Percentiles rank a stretch among this genome's conserved stretches.
These are phyloP conservation scores for Athripsodes cinereus DNA, from an alignment of 2,888 invertebrate genomes.

Conservation along the genomic window DNA sequence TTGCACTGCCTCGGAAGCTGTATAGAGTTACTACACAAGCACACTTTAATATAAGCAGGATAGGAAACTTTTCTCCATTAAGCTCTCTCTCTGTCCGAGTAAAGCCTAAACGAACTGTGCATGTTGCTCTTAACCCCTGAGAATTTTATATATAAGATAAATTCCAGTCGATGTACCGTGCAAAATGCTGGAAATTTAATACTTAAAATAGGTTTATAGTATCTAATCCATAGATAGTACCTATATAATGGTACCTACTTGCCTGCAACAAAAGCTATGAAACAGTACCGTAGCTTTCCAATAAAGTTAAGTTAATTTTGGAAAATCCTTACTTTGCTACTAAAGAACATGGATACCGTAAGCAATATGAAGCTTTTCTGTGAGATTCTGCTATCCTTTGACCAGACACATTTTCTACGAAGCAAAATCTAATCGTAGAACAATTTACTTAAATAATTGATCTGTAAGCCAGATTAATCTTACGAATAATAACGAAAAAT, in stretches of 20 bases:
- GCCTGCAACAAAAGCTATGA: no score
- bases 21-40: not conserved
- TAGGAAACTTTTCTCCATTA: slow-evolving; percentile 26
- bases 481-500: no score
- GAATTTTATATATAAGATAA: not conserved
- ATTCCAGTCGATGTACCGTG: slow-evolving; percentile 6
- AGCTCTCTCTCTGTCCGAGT: slow-evolving; percentile 17
- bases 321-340: no score
- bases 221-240: slow-evolving; percentile 1
- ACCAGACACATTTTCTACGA: no score
- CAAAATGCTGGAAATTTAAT: slow-evolving; percentile 8
- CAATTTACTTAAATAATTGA: no score
- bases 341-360: no score
- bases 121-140: slow-evolving; percentile 4
- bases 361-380: no score
- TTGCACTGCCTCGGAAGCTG: slow-evolving; percentile 12
- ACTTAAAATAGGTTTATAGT: slow-evolving; percentile 6
- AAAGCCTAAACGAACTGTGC: slow-evolving; percentile 23
- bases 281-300: no score
- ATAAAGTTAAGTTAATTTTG: no score
- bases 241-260: not conserved
- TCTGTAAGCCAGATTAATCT: no score
- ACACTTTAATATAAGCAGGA: not conserved
- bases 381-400: no score
- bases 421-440: no score